Percentiles rank a stretch among this genome's conserved stretches.
Evolutionary conservation across 2,113 vertebrate species (phyloP).

Genomic region (Cynoglossus semilaevis): DNA sequence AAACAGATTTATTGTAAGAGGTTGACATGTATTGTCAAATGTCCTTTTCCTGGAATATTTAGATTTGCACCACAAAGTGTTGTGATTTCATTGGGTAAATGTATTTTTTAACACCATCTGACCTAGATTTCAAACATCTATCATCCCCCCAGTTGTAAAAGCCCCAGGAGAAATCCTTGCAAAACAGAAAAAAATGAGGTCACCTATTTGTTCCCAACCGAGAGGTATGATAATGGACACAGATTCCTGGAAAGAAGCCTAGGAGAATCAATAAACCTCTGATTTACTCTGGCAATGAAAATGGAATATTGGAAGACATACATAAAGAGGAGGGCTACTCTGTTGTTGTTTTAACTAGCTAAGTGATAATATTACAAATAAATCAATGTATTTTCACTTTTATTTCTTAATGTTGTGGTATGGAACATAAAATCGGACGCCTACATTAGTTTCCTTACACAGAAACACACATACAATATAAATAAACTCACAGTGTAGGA

Average conservation of each 20-base stretch:
- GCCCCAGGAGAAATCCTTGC: slow-evolving; percentile 42
- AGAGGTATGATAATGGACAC: slow-evolving; percentile 34
- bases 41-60: neutral
- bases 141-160: slow-evolving; percentile 33
- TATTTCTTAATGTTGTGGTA: too few species aligned
- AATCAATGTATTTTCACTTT: too few species aligned
- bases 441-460: too few species aligned
- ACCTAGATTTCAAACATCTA: slow-evolving; percentile 42
- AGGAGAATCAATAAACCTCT: slow-evolving; percentile 38
- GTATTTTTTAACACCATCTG: slow-evolving; percentile 18
- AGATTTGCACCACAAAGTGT: neutral
- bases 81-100: neutral
- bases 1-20: slow-evolving; percentile 35
- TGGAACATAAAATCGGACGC: too few species aligned
- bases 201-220: slow-evolving; percentile 47
- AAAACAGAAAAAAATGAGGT: slow-evolving; percentile 55
- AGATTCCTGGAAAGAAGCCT: slow-evolving; percentile 38
- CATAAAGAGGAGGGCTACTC: slow-evolving; percentile 12
- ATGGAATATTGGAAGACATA: slow-evolving; percentile 21
- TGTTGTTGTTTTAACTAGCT: slow-evolving; percentile 29
- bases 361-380: slow-evolving; percentile 17
- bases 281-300: slow-evolving; percentile 31
- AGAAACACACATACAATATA: too few species aligned
- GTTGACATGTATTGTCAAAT: neutral
- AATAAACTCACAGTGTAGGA: too few species aligned